These are phyloP conservation scores for Baryphthengus martii DNA, from an alignment of 2,113 vertebrate genomes.

Conservation along the genomic window DNA sequence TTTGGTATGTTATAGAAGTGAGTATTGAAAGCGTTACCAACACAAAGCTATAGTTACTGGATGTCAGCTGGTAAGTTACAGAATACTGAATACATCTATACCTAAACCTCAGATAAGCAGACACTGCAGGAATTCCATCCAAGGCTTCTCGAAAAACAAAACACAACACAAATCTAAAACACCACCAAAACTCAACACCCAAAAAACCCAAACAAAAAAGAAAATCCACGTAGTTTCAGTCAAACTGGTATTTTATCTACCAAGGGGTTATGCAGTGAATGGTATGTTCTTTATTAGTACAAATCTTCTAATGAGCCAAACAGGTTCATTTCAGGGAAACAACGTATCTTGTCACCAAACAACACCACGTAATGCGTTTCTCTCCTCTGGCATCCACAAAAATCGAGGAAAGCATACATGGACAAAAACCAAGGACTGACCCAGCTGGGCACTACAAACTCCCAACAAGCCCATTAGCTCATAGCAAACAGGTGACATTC, in stretches of 20 bases:
- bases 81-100: not conserved
- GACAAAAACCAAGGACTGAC: not conserved
- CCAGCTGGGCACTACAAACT: not conserved
- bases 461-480: not conserved
- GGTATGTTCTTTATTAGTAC: not conserved
- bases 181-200: not conserved
- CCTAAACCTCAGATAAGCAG: not conserved
- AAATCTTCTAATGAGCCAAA: too few species aligned
- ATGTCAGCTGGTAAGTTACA: not conserved
- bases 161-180: not conserved
- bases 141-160: not conserved
- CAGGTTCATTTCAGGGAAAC: not conserved
- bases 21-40: not conserved
- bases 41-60: not conserved
- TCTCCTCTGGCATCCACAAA: not conserved
- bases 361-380: fast-evolving
- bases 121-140: not conserved
- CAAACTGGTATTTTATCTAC: not conserved
- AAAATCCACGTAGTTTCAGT: not conserved
- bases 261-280: not conserved
- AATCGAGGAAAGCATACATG: not conserved
- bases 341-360: not conserved
- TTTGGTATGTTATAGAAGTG: not conserved
- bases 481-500: not conserved
- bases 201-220: too few species aligned